Base-by-base conservation (phyloP, 1,140 invertebrate species). In the Ceratina calcarata region DNA sequence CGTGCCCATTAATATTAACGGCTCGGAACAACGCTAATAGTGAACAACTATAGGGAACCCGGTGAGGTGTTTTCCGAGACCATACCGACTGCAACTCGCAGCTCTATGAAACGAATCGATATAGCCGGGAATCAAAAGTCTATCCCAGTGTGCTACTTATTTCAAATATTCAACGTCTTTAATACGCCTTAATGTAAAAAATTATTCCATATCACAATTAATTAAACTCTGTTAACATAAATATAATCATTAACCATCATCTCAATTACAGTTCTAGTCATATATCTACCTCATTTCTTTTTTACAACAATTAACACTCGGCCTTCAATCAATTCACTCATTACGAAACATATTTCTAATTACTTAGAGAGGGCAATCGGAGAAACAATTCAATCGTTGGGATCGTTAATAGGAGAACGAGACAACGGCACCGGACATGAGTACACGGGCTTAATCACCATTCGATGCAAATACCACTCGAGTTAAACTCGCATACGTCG, bases 1-100 rank as follows among this genome's bases (percentile, higher is more conserved):
- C 87, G 84, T 82, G 81, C 90, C 88, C 81, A 91, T 91, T 90
- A 91, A 91, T 91, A 91, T 91, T 90, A 91, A 89, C 87, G 85
- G 88, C 89, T 85, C 64, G 75, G 85, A 87, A 88, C 86, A 85
- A 88, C 82, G 84, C 88, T 91, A 91, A 91, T 90, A 86, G 87
- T 81, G 86, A 84, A 85, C 62, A 85, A 82, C 77, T 67, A 81
- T 60, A 72, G 79, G 83, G 83, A 84, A 71, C 74, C 67, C 55
- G 66, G 84, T 6, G 37, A 45, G 77, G 84, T 83, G 86, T 85
- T 87, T 85, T 86, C 69, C 61, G 83, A 53, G 83, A 71, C 81
- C 80, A 85, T 84, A 32, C 49, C 71, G 72, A 45, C 20, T 61
- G 45, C n/a, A 24, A 32, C 49, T 12, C n/a, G 71, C 0, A 6